Base-by-base conservation (phyloP, 1,140 invertebrate species). In the Lanistes nyassanus region DNA sequence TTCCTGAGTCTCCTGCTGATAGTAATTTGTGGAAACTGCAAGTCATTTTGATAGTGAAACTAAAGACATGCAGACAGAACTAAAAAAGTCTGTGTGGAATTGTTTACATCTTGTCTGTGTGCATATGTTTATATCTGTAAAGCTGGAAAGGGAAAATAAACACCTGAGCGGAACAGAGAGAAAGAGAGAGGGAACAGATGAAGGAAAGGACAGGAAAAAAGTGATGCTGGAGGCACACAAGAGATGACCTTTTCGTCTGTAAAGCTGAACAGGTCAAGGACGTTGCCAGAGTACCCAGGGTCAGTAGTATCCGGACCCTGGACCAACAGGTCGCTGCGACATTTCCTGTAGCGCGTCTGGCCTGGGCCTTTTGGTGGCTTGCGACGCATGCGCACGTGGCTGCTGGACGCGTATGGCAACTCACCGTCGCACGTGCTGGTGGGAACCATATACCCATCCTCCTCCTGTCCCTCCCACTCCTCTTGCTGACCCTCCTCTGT, bases 361-460 rank as follows among this genome's bases (percentile, higher is more conserved):
- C 75, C 76, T 39, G 82, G 79, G 1, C 77, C 79, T 9, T 79
- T 62, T 3, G 82, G 80, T 1, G 83, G 83, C 73, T 82, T 86
- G 19, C 65, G 74, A 29, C 78, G 72, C 26, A 82, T 66, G 39
- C 76, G 72, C 34, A 74, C 76, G 16, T 78, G 76, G 47, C 76
- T 79, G 13, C 76, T 78, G 26, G 76, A 74, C 3, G 42, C 42
- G 64, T 76, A 77, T 39, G 74, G 53, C 3, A 71, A 70, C 31
- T 80, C 71, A 4, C 77, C 66, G 36, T 77, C 66, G 64, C 78
- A 56, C 7, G 84, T 39, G 55, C 80, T 76, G 13, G 79, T 75
- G 0, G 85, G 85, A 31, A 82, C 77, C 84, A 87, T 87, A 62
- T 87, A 87, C 4, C 84, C 86, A 72, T 86, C 86, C 31, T 82